phyloP scores from a whole-genome alignment of 2,797 vertebrate species.

The Hydrophis major region DNA sequence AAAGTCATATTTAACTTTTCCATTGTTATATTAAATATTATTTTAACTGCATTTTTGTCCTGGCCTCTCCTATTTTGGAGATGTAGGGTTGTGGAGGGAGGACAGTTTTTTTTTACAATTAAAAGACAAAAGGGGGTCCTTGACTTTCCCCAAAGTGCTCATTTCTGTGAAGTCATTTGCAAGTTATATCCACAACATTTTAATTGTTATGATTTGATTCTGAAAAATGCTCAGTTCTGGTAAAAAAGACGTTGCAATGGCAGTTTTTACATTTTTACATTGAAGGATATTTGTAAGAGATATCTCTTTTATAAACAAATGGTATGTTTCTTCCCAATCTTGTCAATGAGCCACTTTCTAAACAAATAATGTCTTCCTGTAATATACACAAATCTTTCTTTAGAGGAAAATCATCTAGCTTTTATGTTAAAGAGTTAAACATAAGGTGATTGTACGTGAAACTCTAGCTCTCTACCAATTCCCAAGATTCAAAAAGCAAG shows the following conservation, averaged over 20 bases:
- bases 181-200: background rate
- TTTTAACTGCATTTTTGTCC: background rate
- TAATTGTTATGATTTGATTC: background rate
- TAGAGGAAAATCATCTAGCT: background rate
- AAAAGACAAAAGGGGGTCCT: background rate
- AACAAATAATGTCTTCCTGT: background rate
- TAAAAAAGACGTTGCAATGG: background rate
- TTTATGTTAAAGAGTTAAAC: background rate
- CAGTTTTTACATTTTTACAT: background rate
- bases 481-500: slow-evolving; percentile 43
- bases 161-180: background rate
- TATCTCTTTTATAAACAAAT: background rate
- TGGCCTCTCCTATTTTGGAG: background rate
- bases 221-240: background rate
- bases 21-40: background rate
- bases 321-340: background rate
- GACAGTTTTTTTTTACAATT: background rate
- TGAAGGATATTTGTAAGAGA: background rate
- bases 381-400: background rate
- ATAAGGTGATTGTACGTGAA: slow-evolving; percentile 21
- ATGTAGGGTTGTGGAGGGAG: background rate
- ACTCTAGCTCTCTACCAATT: slow-evolving; percentile 37
- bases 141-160: background rate
- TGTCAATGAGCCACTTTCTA: background rate
- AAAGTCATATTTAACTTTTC: background rate